Base-by-base conservation (phyloP, 2,888 invertebrate genomes). In the Agapetus fuscipes region DNA sequence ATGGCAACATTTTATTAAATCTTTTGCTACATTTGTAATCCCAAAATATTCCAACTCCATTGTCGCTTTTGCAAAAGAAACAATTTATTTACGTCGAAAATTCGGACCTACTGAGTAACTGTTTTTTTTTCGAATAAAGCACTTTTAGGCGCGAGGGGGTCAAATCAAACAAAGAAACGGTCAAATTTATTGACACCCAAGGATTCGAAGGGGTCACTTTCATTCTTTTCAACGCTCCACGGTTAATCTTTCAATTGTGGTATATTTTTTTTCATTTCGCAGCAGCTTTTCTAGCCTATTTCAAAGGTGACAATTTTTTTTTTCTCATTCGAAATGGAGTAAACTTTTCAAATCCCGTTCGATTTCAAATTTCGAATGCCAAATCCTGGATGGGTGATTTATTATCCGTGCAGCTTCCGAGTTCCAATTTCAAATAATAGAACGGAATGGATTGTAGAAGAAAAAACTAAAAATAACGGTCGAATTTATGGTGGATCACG, bases 231-330 rank as follows among this genome's bases (percentile, higher is more conserved):
- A 64, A 64, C 67, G 68, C 67, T 68, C 68, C 68, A 69, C 67
- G 68, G 68, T 69, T 69, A 70, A 70, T 70, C 70, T 70, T 66
- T 67, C 68, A 66, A 67, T 66, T 67, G 66, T 66, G 61, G 59
- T 66, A 67, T 68, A 67, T 68, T 43, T 35, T 38, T 34, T 34
- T 20, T 20, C 14, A 1, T 15, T 15, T 14, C 15, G n/a, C n/a
- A 5, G 32, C 14, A 20, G 24, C 32, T 20, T 32, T 32, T 14
- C n/a, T 14, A 6, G 5, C 4, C 10, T 17, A 14, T 24, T 32
- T 20, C 14, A 10, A 7, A 20, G 24, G 12, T 13, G 30, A 9
- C 16, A 2, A 10, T 16, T 30, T 14, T 30, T 27, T 6, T 12
- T 27, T 12, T 10, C 4, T 17, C 15, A 6, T 16, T 14, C n/a